These are phyloP conservation scores for Sinella curviseta DNA, from an alignment of 1,140 invertebrate species.

Conservation along the genomic window DNA sequence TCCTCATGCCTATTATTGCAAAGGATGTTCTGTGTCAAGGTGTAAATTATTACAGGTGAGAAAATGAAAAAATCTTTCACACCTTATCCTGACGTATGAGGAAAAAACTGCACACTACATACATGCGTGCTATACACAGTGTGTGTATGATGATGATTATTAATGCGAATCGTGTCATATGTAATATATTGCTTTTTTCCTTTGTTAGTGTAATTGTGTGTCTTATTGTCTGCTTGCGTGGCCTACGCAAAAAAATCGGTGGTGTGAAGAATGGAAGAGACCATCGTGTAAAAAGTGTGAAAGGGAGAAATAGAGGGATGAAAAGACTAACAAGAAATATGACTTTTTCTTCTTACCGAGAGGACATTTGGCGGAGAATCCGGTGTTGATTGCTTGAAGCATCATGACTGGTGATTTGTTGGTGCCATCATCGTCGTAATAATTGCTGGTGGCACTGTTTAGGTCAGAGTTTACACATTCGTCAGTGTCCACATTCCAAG, in stretches of 20 bases:
- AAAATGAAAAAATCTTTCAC: not conserved
- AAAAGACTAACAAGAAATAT: not conserved
- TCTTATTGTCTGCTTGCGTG: not conserved
- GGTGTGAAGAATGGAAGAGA: not conserved
- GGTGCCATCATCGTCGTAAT: not conserved
- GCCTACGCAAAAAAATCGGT: slow-evolving; percentile 14
- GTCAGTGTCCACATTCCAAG: slow-evolving; percentile 79
- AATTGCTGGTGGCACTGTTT: slow-evolving; percentile 49
- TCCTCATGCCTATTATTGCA: not conserved
- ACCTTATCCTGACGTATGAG: not conserved
- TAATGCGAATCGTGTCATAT: slow-evolving; percentile 1
- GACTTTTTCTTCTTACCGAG: not conserved
- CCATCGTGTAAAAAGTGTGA: not conserved
- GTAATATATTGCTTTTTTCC: slow-evolving; percentile 7
- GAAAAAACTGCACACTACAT: not conserved
- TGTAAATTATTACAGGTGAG: slow-evolving; percentile 4
- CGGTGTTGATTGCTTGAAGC: slow-evolving; percentile 14
- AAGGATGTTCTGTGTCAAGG: slow-evolving; percentile 2
- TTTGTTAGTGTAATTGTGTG: not conserved
- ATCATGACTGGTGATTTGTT: slow-evolving; percentile 8
- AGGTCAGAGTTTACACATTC: slow-evolving; percentile 69
- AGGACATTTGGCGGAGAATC: slow-evolving; percentile 9
- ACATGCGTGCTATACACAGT: not conserved
- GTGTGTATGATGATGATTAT: not conserved
- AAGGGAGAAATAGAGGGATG: not conserved